Evolutionary conservation across 64 coral and sea anemone species (phyloP).

Genomic region (Cladopsammia gracilis): DNA sequence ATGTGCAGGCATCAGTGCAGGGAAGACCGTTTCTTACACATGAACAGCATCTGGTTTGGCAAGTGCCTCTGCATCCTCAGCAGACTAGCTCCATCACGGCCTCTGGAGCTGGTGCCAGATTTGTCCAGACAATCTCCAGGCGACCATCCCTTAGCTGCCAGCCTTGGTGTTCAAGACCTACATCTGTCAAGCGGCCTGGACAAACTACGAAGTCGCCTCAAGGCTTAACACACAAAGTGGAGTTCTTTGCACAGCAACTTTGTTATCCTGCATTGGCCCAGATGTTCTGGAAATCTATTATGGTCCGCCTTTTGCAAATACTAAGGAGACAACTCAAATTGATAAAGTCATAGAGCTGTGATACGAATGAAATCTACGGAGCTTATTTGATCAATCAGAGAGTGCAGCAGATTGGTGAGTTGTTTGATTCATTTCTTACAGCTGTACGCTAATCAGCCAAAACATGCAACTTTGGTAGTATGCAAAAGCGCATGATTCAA

Average conservation of each 20-base stretch:
- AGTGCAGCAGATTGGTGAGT: conserved; percentile 19
- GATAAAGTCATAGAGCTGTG: conserved; percentile 40
- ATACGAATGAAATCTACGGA: conserved; percentile 36
- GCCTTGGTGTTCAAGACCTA: no score
- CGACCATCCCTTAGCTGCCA: no score
- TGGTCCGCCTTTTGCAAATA: conserved; percentile 22
- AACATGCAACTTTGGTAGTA: neutral
- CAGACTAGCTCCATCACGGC: no score
- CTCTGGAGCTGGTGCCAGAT: no score
- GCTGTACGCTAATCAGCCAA: neutral
- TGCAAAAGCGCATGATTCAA: conserved; percentile 5
- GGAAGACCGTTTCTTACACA: no score
- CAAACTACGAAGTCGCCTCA: no score
- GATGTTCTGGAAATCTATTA: conserved; percentile 32
- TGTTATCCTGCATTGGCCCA: conserved; percentile 50
- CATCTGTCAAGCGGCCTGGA: no score
- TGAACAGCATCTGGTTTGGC: no score
- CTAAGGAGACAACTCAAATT: conserved; percentile 44
- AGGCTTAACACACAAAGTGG: conserved; percentile 4
- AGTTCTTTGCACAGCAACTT: conserved; percentile 21
- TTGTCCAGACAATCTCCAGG: no score
- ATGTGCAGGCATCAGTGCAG: no score
- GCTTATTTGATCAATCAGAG: conserved; percentile 24
- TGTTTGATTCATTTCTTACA: conserved; percentile 29
- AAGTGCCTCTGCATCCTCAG: no score